Percentiles rank a stretch among this genome's conserved stretches.
Evolutionary conservation across 2,888 invertebrate species (phyloP).

Genomic region (Ellobium chinense): DNA sequence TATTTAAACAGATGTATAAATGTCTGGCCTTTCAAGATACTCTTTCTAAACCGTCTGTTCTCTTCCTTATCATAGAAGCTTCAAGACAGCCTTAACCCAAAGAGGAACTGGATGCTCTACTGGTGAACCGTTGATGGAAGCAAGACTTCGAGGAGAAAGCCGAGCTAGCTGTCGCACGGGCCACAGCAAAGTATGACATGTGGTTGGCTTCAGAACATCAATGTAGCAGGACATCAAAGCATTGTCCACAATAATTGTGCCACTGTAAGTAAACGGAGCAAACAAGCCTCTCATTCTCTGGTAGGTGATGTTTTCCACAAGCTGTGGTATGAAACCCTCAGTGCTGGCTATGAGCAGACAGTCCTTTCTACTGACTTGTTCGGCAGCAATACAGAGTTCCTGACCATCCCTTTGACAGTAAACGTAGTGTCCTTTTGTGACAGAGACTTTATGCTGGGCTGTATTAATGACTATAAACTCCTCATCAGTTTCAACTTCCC

Average conservation of each 20-base stretch:
- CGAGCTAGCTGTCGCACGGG: slow-evolving; percentile 35
- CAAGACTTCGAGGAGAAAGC: slow-evolving; percentile 13
- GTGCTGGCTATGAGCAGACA: background rate
- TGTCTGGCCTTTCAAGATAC: too few relatives aligned
- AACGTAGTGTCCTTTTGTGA: slow-evolving; percentile 33
- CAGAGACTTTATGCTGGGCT: slow-evolving; percentile 3
- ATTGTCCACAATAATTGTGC: slow-evolving; percentile 30
- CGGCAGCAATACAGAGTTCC: slow-evolving; percentile 31
- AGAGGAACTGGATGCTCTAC: slow-evolving; percentile 16
- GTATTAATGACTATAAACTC: slow-evolving; percentile 26
- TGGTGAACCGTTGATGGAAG: slow-evolving; percentile 18
- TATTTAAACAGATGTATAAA: too few relatives aligned
- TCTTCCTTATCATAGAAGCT: too few relatives aligned
- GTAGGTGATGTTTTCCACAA: background rate
- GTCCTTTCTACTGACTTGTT: background rate
- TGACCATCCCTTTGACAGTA: slow-evolving; percentile 26
- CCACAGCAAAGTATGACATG: slow-evolving; percentile 28
- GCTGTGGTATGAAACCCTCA: background rate
- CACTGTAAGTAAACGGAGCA: slow-evolving; percentile 30
- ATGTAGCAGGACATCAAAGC: slow-evolving; percentile 40
- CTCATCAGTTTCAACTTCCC: background rate
- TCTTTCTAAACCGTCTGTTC: too few relatives aligned
- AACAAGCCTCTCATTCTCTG: slow-evolving; percentile 26
- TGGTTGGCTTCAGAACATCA: background rate
- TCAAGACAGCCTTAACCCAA: too few relatives aligned